Evolutionary conservation across 2,888 invertebrate genomes (phyloP), one percentile per base, ranked within the genome.

Genomic region (Chrysolina oricalcia): DNA sequence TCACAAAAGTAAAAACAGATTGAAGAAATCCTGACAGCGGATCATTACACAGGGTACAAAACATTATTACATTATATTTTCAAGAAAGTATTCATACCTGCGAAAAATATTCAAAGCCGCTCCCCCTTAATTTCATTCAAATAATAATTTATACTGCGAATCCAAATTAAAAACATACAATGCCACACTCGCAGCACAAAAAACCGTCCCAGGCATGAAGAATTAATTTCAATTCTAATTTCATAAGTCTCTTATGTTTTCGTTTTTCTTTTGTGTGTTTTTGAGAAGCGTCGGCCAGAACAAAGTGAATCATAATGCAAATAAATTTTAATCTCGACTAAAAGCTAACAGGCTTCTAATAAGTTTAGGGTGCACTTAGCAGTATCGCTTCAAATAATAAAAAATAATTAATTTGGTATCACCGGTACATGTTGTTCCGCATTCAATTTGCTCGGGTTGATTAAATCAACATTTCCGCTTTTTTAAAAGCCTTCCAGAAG

Each of bases 301-400:
- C 79, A 81, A 80, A 81, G 83, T 81, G 82, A 84, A 85, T 84
- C 82, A 81, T 84, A 84, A 85, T 85, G 85, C 85, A 85, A 85
- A 85, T 85, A 83, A 83, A 84, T 85, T 85, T 85, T 85, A 85
- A 85, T 85, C 85, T 84, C 81, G 82, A 81, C 81, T 81, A 81
- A 84, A 85, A 84, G 85, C 85, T 84, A 85, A 85, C 84, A 83
- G 78, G 79, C 75, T 75, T 79, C 82, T 85, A 84, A 85, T 85
- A 84, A 83, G 80, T 78, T 77, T 80, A 75, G 80, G 81, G 81
- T 70, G 78, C 78, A 79, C 80, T 80, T 75, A 80, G 77, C 78
- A 78, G 78, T 79, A 81, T 81, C 78, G 78, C 73, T 72, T 79
- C 76, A 79, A 81, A 82, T 78, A 78, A 80, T 82, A 80, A 75